Percentiles rank a stretch among this genome's conserved stretches.
Evolutionary conservation across 2,113 vertebrate genomes (phyloP).

Genomic region (Scortum barcoo): DNA sequence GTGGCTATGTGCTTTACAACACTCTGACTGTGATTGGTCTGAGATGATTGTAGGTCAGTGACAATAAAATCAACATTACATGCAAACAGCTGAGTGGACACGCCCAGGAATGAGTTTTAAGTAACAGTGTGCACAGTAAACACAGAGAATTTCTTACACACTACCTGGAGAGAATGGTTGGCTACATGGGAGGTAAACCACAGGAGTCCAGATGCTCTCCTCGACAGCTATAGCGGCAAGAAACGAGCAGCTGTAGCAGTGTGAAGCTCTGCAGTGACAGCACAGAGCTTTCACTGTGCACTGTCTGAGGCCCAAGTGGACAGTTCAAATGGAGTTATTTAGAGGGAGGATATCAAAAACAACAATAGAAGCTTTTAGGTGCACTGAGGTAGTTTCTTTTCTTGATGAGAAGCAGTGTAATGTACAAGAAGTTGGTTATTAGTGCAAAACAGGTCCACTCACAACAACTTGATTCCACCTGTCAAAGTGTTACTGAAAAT

Average conservation of each 20-base stretch:
- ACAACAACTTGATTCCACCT: not conserved
- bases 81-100: conserved; percentile 23
- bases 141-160: conserved; percentile 7
- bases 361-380: not conserved
- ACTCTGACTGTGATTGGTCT: not conserved
- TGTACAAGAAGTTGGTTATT: not conserved
- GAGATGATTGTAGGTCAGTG: conserved; percentile 4
- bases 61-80: conserved; percentile 22
- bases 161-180: conserved; percentile 27
- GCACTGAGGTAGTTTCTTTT: not conserved
- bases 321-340: conserved; percentile 1
- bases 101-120: conserved; percentile 1
- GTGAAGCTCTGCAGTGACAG: not conserved
- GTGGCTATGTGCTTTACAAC: not conserved
- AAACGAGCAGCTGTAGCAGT: not conserved
- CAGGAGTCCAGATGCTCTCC: conserved; percentile 43
- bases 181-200: conserved; percentile 50
- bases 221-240: not conserved
- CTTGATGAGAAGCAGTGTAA: not conserved
- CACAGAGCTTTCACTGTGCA: conserved; percentile 1
- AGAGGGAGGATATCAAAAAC: conserved; percentile 8
- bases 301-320: not conserved
- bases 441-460: not conserved
- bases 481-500: not conserved
- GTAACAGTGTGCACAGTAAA: conserved; percentile 15